phyloP scores from a whole-genome alignment of 2,888 invertebrate species.

The Hedya salicella region DNA sequence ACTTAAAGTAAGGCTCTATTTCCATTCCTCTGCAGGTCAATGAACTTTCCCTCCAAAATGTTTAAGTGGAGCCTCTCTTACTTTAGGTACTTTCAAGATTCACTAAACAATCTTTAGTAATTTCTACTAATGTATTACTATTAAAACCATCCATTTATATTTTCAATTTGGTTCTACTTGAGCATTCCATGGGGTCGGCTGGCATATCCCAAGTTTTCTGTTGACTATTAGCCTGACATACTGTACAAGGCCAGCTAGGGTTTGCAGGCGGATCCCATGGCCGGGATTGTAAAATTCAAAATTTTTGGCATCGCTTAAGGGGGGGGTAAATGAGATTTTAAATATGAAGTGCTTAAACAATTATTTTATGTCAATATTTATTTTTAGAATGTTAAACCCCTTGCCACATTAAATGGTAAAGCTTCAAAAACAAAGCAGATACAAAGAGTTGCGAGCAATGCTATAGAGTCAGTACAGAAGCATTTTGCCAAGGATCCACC shows the following conservation, averaged over 20 bases:
- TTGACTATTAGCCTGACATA: too few relatives aligned
- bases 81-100: neutral
- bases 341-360: neutral
- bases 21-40: constrained; percentile 52
- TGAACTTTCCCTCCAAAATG: constrained; percentile 72
- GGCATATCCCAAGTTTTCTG: too few relatives aligned
- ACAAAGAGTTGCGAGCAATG: constrained; percentile 71
- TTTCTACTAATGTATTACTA: neutral
- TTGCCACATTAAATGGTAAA: constrained; percentile 66
- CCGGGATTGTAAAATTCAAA: too few relatives aligned
- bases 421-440: constrained; percentile 78
- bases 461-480: constrained; percentile 73
- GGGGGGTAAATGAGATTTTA: too few relatives aligned
- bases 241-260: too few relatives aligned
- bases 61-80: neutral
- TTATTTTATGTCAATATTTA: neutral
- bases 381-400: constrained; percentile 75
- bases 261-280: too few relatives aligned
- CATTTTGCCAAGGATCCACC: constrained; percentile 73
- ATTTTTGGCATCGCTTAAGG: too few relatives aligned
- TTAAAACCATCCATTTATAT: constrained; percentile 9
- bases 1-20: constrained; percentile 8
- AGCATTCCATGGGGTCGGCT: too few relatives aligned
- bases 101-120: neutral
- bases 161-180: neutral